Evolutionary conservation across 2,888 invertebrate genomes (phyloP).

Genomic region (Dendrolimus houi): DNA sequence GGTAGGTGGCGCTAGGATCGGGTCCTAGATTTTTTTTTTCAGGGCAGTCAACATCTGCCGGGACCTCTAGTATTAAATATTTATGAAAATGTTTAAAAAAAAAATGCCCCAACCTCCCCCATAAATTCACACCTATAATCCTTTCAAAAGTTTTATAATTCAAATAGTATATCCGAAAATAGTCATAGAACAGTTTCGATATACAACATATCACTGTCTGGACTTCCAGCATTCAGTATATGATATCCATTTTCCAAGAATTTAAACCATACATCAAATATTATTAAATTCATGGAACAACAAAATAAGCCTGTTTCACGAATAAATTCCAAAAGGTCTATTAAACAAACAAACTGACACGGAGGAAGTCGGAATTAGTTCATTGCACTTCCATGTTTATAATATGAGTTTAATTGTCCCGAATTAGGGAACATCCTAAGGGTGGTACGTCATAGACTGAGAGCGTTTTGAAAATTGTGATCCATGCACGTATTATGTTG

Average conservation of each 20-base stretch:
- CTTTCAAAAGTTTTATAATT: too few species aligned
- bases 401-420: constrained; percentile 55
- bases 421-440: constrained; percentile 51
- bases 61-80: too few species aligned
- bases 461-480: background rate
- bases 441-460: background rate
- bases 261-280: background rate
- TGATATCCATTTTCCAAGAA: background rate
- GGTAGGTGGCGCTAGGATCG: too few species aligned
- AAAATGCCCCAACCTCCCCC: too few species aligned
- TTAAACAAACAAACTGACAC: background rate
- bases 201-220: background rate
- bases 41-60: too few species aligned
- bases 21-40: too few species aligned
- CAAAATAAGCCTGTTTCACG: background rate
- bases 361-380: constrained; percentile 46
- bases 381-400: constrained; percentile 57
- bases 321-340: background rate
- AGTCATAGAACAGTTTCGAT: too few species aligned
- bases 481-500: too few species aligned
- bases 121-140: too few species aligned
- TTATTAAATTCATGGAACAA: background rate
- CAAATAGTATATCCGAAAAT: too few species aligned
- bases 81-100: too few species aligned
- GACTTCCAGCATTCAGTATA: background rate